Conservation (phyloP, 1,140 invertebrate species). For the Eumeta japonica region DNA sequence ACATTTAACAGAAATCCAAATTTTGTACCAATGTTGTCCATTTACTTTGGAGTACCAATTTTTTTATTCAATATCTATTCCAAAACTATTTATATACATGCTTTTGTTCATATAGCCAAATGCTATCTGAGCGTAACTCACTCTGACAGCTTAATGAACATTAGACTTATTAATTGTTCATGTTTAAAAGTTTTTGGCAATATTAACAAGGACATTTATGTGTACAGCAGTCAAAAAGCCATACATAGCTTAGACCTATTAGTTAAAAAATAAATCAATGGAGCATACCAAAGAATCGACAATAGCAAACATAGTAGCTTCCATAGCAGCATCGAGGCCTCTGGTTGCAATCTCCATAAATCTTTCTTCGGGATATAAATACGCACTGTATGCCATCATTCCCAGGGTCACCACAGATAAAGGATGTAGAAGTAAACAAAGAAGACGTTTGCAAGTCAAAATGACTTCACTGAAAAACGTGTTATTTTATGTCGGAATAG, state of each 20-base stretch:
- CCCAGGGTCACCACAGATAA: conserved; percentile 62
- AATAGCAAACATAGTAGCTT: conserved; percentile 75
- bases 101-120: too few relatives aligned
- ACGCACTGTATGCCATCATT: conserved; percentile 61
- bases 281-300: conserved; percentile 71
- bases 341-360: conserved; percentile 49
- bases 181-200: not conserved
- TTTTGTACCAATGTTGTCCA: too few relatives aligned
- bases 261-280: not conserved
- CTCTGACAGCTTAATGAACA: not conserved
- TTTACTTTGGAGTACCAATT: too few relatives aligned
- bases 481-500: conserved; percentile 3
- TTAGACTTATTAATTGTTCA: not conserved
- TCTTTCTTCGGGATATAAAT: conserved; percentile 64
- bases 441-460: conserved; percentile 27
- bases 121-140: too few relatives aligned
- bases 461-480: conserved; percentile 4
- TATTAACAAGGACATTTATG: too few relatives aligned
- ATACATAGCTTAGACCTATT: not conserved
- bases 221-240: not conserved
- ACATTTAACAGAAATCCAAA: too few relatives aligned
- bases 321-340: conserved; percentile 67
- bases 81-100: too few relatives aligned
- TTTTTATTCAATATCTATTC: too few relatives aligned
- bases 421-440: conserved; percentile 72